Conservation (phyloP, 2,888 invertebrate species). For the Camptogramma bilineatum region DNA sequence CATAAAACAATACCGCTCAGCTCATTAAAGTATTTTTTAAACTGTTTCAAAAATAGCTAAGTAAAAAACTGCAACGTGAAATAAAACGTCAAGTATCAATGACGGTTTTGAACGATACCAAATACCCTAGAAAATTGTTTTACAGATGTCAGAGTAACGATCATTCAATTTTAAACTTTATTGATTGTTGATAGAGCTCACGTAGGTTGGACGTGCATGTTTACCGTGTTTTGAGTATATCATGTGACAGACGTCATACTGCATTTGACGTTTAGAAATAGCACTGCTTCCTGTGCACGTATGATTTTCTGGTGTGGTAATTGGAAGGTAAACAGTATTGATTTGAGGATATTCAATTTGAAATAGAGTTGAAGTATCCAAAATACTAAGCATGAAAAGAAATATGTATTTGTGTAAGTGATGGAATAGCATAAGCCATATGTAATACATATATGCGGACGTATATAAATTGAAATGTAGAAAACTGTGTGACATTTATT, state of each 20-base stretch:
- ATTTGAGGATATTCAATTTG: conserved; percentile 23
- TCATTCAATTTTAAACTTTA: conserved; percentile 48
- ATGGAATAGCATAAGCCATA: too few species aligned
- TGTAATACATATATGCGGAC: too few species aligned
- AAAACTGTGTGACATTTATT: too few species aligned
- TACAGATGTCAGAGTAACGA: conserved; percentile 38
- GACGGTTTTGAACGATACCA: conserved; percentile 66
- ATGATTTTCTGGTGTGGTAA: conserved; percentile 44
- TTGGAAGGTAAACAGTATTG: conserved; percentile 35
- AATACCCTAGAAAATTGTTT: conserved; percentile 41
- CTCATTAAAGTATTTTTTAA: conserved; percentile 48
- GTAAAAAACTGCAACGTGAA: conserved; percentile 61
- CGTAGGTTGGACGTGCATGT: conserved; percentile 13
- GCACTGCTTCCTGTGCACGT: conserved; percentile 58
- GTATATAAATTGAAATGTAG: too few species aligned
- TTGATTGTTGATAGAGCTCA: conserved; percentile 30
- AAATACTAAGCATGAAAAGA: not conserved
- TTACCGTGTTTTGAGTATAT: conserved; percentile 55
- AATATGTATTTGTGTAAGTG: not conserved
- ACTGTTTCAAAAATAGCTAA: conserved; percentile 48
- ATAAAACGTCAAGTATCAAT: conserved; percentile 70
- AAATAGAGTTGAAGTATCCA: not conserved
- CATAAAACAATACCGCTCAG: conserved; percentile 28
- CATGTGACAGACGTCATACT: conserved; percentile 66
- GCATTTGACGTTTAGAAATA: conserved; percentile 65